phyloP scores from a whole-genome alignment of 2,113 vertebrate genomes.

The Cranoglanis bouderius region DNA sequence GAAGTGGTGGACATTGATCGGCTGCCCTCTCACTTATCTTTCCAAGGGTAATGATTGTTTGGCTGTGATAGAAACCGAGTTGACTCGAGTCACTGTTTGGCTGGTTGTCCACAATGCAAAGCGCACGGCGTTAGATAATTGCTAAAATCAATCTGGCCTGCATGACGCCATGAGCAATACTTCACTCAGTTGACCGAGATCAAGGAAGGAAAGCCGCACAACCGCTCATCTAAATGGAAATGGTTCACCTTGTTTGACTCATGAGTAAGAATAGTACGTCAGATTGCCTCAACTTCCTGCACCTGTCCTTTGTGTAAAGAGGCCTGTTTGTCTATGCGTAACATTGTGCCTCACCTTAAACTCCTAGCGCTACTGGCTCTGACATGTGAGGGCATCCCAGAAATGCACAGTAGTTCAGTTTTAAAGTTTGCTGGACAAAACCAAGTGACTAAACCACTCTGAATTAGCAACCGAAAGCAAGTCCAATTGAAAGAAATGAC shows the following conservation, averaged over 20 bases:
- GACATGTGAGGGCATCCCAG: constrained; percentile 52
- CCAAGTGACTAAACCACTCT: constrained; percentile 24
- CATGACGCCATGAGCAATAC: constrained; percentile 4
- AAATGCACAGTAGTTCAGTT: constrained; percentile 46
- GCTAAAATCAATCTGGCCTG: not conserved
- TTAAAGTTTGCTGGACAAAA: constrained; percentile 21
- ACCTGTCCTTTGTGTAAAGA: constrained; percentile 29
- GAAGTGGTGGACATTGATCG: not conserved
- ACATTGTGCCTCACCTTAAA: not conserved
- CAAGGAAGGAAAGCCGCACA: not conserved
- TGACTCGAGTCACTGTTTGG: not conserved
- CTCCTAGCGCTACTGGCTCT: constrained; percentile 38
- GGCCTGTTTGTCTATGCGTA: constrained; percentile 7
- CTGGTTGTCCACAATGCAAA: not conserved
- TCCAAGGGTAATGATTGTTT: not conserved
- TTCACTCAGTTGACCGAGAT: not conserved
- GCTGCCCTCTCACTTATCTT: not conserved
- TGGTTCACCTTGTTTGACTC: constrained; percentile 11
- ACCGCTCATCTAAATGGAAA: not conserved
- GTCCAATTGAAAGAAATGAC: not conserved
- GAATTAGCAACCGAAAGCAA: constrained; percentile 2
- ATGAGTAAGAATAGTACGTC: not conserved
- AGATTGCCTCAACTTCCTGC: constrained; percentile 10
- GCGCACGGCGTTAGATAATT: not conserved
- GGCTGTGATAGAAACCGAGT: not conserved